Conservation (phyloP, 2,888 invertebrate genomes). For the Mythimna pallens region DNA sequence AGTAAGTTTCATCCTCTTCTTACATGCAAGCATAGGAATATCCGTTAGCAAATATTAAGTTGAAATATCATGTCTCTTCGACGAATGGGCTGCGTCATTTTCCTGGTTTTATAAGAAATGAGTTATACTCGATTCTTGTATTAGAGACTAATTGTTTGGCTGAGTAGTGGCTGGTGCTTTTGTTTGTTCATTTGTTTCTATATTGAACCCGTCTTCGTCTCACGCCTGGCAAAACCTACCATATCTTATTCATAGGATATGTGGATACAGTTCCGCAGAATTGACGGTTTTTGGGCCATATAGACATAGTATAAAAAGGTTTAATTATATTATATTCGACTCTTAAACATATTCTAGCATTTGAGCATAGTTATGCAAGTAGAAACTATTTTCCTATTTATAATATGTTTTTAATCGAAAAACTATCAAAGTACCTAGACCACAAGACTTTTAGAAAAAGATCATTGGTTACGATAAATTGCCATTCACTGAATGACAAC, state of each 20-base stretch:
- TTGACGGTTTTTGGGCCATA: background rate
- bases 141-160: background rate
- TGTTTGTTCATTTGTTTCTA: background rate
- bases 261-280: background rate
- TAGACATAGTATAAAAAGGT: background rate
- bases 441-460: background rate
- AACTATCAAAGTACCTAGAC: background rate
- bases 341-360: background rate
- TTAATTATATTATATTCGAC: too few relatives aligned
- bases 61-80: background rate
- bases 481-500: slow-evolving; percentile 9
- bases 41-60: slow-evolving; percentile 37
- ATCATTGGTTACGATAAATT: background rate
- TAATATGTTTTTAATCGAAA: background rate
- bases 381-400: background rate
- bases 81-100: slow-evolving; percentile 27
- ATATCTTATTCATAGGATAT: background rate
- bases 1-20: background rate
- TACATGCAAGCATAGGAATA: slow-evolving; percentile 10
- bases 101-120: slow-evolving; percentile 10
- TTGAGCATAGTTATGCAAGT: background rate
- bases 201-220: background rate
- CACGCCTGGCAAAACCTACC: too few relatives aligned
- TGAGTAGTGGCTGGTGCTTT: slow-evolving; percentile 13
- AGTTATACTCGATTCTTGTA: background rate